phyloP scores from a whole-genome alignment of 2,113 vertebrate genomes.

The Silurus meridionalis region DNA sequence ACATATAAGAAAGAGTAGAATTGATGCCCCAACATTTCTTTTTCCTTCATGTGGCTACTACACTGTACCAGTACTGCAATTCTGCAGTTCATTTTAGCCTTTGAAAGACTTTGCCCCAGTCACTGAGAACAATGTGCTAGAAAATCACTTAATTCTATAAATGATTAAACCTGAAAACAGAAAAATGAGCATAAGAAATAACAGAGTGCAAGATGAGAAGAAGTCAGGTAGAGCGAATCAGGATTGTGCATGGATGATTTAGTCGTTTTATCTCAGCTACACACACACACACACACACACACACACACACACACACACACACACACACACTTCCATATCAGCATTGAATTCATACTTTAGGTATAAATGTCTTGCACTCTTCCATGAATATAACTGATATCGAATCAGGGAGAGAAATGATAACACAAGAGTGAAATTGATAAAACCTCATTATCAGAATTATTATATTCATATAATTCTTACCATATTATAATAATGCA shows the following conservation, averaged over 20 bases:
- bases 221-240: background rate
- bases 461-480: background rate
- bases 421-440: no score
- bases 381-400: background rate
- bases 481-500: background rate
- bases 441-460: background rate
- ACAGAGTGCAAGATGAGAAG: background rate
- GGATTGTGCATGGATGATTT: background rate
- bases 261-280: background rate
- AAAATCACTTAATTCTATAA: background rate
- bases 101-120: slow-evolving; percentile 22
- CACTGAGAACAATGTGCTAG: background rate
- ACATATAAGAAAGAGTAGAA: background rate
- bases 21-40: background rate
- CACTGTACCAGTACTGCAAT: background rate
- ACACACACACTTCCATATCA: background rate
- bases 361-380: background rate
- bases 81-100: background rate
- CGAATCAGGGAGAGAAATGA: no score
- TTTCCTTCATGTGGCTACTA: background rate
- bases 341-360: background rate
- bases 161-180: slow-evolving; percentile 27
- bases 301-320: background rate
- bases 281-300: slow-evolving; percentile 1
- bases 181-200: background rate